Conservation (phyloP, 1,140 invertebrate species). For the Trachelipus rathkii region DNA sequence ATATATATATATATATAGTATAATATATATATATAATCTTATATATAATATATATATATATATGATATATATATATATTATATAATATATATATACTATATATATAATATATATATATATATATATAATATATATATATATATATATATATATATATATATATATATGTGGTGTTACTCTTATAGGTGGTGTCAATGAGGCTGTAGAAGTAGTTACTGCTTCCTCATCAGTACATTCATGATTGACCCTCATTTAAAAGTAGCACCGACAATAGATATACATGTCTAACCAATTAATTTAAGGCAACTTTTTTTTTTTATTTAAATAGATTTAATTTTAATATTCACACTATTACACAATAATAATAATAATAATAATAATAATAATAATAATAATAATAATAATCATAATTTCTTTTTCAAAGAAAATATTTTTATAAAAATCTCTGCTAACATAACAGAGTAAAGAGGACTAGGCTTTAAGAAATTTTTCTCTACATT, state of each 20-base stretch:
- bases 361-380: no score
- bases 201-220: no score
- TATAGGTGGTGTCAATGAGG: no score
- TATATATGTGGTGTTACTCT: no score
- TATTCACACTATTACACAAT: background rate
- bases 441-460: background rate
- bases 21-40: background rate
- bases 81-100: background rate
- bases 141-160: slow-evolving; percentile 12
- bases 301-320: slow-evolving; percentile 5
- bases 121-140: slow-evolving; percentile 16
- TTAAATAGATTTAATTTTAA: background rate
- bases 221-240: background rate
- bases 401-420: background rate
- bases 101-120: slow-evolving; percentile 12
- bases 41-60: slow-evolving; percentile 20
- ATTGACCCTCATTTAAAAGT: background rate
- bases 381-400: background rate
- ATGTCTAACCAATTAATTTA: background rate
- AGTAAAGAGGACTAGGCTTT: background rate
- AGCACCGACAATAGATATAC: background rate
- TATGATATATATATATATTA: slow-evolving; percentile 23
- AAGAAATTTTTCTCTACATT: background rate
- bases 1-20: slow-evolving; percentile 24
- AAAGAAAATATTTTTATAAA: background rate